Percentiles rank a stretch among this genome's conserved stretches.
Conservation (phyloP, 1,140 invertebrate species). For the Leguminivora glycinivorella region DNA sequence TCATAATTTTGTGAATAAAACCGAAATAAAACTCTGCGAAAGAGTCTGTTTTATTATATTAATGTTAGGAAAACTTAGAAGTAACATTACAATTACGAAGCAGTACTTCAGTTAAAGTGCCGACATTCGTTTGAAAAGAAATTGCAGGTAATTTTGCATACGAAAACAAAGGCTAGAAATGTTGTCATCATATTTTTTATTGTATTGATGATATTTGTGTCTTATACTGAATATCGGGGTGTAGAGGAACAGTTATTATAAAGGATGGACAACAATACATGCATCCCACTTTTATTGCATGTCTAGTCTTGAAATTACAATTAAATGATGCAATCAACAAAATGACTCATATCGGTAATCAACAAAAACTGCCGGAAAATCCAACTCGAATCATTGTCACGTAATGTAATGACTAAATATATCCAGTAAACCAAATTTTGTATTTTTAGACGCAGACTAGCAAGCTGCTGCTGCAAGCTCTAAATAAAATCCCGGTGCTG, state of each 20-base stretch:
- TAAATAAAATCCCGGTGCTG: not conserved
- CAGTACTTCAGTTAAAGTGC: not conserved
- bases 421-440: not conserved
- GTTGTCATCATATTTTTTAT: not conserved
- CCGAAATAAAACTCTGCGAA: not conserved
- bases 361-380: conserved; percentile 3
- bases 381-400: not conserved
- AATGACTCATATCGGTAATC: conserved; percentile 1
- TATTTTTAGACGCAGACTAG: not conserved
- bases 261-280: not conserved
- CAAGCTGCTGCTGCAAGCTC: not conserved
- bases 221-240: not conserved
- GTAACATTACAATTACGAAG: not conserved
- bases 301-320: not conserved
- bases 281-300: not conserved
- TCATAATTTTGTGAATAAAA: too few species aligned
- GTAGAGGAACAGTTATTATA: not conserved
- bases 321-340: conserved; percentile 13
- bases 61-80: not conserved
- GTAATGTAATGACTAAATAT: not conserved
- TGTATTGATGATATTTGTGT: not conserved
- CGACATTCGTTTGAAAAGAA: not conserved
- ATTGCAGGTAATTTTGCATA: not conserved
- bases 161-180: not conserved
- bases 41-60: not conserved